A percentile compares a stretch with the other conserved stretches of the same genome.
phyloP scores from a whole-genome alignment of 2,888 invertebrate genomes.

The Tubulanus polymorphus region DNA sequence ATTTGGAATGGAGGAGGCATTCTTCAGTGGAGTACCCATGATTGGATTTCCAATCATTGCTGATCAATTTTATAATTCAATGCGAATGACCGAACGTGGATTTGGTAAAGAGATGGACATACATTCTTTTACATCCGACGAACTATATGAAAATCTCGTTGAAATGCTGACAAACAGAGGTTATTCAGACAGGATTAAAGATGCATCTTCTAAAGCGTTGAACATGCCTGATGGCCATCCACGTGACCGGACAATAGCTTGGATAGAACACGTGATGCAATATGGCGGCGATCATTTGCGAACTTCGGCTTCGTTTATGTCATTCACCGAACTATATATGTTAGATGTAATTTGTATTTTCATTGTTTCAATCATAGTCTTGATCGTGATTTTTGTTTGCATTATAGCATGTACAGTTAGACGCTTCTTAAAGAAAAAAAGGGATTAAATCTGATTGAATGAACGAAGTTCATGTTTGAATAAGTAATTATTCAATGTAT shows the following conservation, averaged over 20 bases:
- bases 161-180: constrained; percentile 7
- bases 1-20: constrained; percentile 27
- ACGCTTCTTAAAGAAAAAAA: too few species aligned
- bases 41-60: constrained; percentile 24
- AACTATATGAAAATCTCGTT: constrained; percentile 15
- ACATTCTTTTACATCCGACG: constrained; percentile 12
- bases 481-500: too few species aligned
- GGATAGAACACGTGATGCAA: neutral
- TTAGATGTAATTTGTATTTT: too few species aligned
- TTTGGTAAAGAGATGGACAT: constrained; percentile 24
- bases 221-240: neutral
- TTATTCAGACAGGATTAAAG: neutral
- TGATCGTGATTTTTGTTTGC: too few species aligned
- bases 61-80: constrained; percentile 27
- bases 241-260: neutral
- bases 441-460: too few species aligned
- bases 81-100: constrained; percentile 18
- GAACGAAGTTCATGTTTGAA: too few species aligned
- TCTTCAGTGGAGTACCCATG: constrained; percentile 32
- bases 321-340: too few species aligned
- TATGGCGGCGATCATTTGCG: constrained; percentile 2
- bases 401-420: too few species aligned
- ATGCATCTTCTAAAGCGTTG: neutral
- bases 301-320: too few species aligned
- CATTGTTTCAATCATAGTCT: too few species aligned